A percentile compares a stretch with the other conserved stretches of the same genome.
Conservation (phyloP, 2,888 invertebrate species). For the Limnephilus lunatus region DNA sequence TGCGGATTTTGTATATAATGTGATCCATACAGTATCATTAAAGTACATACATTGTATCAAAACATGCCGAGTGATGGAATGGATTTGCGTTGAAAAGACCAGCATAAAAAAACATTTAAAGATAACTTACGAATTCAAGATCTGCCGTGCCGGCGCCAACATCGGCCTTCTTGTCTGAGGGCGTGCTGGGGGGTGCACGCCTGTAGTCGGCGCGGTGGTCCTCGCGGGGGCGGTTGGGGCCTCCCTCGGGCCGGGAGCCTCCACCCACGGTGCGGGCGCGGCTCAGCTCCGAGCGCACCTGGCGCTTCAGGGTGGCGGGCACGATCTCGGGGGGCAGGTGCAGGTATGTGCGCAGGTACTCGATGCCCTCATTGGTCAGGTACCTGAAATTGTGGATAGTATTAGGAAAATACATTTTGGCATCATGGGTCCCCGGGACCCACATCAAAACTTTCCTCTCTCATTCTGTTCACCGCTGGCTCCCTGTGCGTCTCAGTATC, state of each 20-base stretch:
- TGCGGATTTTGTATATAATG: too few species aligned
- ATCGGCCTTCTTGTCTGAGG: constrained; percentile 95
- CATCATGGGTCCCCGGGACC: too few species aligned
- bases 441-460: too few species aligned
- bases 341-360: constrained; percentile 95
- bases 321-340: constrained; percentile 99
- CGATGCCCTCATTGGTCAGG: constrained; percentile 98
- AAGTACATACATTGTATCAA: too few species aligned
- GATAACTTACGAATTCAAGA: constrained; percentile 88
- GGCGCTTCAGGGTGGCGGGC: constrained; percentile 96
- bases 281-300: constrained; percentile 90
- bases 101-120: neutral
- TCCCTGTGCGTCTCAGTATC: too few species aligned
- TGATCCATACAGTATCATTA: too few species aligned
- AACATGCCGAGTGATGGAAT: too few species aligned
- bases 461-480: too few species aligned
- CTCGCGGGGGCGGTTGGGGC: constrained; percentile 85
- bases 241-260: constrained; percentile 81
- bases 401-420: neutral
- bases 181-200: constrained; percentile 82
- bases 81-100: too few species aligned
- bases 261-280: constrained; percentile 84
- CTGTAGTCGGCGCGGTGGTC: constrained; percentile 91
- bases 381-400: constrained; percentile 77
- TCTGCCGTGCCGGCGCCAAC: constrained; percentile 96